Conservation (phyloP, 2,797 vertebrate genomes). For the Okamejei kenojei region DNA sequence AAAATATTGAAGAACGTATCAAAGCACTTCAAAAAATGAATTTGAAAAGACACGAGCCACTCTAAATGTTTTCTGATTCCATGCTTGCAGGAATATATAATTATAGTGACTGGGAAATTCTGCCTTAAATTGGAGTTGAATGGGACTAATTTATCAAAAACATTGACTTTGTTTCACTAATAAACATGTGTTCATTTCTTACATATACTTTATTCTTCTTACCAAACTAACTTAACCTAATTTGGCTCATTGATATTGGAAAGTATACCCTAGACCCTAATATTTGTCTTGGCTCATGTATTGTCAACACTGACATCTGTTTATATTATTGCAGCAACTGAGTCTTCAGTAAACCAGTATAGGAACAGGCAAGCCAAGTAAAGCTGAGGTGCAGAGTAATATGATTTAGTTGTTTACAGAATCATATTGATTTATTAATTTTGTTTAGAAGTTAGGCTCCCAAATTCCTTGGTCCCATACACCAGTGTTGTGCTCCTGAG, state of each 20-base stretch:
- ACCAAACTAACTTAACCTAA: constrained; percentile 1
- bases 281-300: constrained; percentile 17
- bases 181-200: background rate
- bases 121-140: background rate
- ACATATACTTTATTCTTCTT: background rate
- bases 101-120: no score
- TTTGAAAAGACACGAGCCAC: background rate
- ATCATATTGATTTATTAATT: background rate
- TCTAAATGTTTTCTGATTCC: background rate
- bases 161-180: background rate
- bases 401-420: background rate
- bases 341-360: background rate
- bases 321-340: constrained; percentile 32
- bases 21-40: no score
- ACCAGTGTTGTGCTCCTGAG: background rate
- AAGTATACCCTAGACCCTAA: constrained; percentile 2
- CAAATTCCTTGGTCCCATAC: background rate
- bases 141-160: background rate
- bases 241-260: constrained; percentile 6
- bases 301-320: constrained; percentile 32
- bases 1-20: background rate
- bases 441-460: background rate
- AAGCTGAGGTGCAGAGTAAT: background rate
- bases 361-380: background rate
- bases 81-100: background rate